Evolutionary conservation across 1,140 invertebrate genomes (phyloP), one percentile per base, ranked within the genome.

Genomic region (Leptopilina clavipes): DNA sequence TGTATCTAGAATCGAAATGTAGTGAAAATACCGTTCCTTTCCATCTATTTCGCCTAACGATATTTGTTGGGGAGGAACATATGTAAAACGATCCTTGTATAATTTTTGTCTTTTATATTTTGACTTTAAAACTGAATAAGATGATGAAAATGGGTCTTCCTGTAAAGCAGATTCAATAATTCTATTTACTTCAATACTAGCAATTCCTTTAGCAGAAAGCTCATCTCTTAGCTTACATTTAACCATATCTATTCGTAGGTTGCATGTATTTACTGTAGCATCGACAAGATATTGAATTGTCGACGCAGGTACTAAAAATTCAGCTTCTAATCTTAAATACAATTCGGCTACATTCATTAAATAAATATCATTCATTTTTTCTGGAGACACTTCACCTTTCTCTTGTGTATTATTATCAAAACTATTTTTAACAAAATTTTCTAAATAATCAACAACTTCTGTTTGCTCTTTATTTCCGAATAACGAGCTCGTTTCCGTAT

Each of bases 1-100:
- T 7, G 79, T 77, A 44, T 77, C 52, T 31, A 76, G 5, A 12
- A 77, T 17, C 14, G 76, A 72, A 71, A 85, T 76, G 48, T 85
- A 85, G 22, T 76, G 76, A 83, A 79, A 88, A 74, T 72, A 73
- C 40, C n/a, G 72, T 40, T 74, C 74, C 31, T 76, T 77, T 54
- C 77, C 48, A 54, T 77, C 14, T 37, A 54, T 8, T 17, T 75
- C 59, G n/a, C 22, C 31, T 3, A 54, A n/a, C 3, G 7, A 6
- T n/a, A 18, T 9, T 19, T 54, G 14, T 11, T 77, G 10, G 14
- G 6, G 19, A 45, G 74, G 12, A 71, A 86, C 73, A 56, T 79
- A 84, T 73, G 77, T 72, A 74, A 78, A 82, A 59, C 80, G 18
- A 22, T 79, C 74, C 82, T 80, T 78, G 40, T 79, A 79, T 54